These are phyloP conservation scores for Sebastes kiyomatsui DNA, from an alignment of 2,797 vertebrate genomes.

Conservation along the genomic window DNA sequence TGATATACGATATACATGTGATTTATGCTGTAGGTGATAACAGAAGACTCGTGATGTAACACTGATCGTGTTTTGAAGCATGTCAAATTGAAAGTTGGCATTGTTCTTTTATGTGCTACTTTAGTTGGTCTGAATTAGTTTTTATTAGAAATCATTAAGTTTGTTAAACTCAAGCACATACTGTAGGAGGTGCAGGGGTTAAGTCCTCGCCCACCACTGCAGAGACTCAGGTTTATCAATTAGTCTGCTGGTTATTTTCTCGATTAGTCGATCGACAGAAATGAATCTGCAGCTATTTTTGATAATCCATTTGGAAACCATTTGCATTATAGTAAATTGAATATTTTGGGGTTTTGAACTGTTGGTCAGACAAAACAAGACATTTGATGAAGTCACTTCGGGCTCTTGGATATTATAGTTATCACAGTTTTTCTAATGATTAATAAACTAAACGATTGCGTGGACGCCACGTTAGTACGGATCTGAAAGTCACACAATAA, in stretches of 20 bases:
- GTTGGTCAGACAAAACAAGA: background rate
- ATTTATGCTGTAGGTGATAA: conserved; percentile 3
- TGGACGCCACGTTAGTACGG: no score
- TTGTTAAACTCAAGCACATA: background rate
- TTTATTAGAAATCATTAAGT: background rate
- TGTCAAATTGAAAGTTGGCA: background rate
- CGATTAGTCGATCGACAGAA: no score
- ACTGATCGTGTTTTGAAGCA: background rate
- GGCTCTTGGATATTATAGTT: background rate
- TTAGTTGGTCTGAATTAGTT: background rate
- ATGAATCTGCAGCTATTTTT: no score
- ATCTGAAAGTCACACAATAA: no score
- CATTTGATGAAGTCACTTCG: background rate
- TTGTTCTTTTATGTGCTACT: background rate
- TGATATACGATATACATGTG: conserved; percentile 11
- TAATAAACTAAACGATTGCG: no score
- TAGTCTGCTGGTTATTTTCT: background rate
- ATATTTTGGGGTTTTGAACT: background rate
- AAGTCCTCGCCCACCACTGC: background rate
- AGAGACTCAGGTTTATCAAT: background rate
- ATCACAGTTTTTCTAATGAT: no score
- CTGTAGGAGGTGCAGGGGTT: background rate
- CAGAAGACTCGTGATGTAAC: background rate
- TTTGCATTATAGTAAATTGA: background rate
- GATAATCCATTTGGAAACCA: background rate